Evolutionary conservation across 2,113 vertebrate genomes (phyloP).

Genomic region (Aphyosemion australe): DNA sequence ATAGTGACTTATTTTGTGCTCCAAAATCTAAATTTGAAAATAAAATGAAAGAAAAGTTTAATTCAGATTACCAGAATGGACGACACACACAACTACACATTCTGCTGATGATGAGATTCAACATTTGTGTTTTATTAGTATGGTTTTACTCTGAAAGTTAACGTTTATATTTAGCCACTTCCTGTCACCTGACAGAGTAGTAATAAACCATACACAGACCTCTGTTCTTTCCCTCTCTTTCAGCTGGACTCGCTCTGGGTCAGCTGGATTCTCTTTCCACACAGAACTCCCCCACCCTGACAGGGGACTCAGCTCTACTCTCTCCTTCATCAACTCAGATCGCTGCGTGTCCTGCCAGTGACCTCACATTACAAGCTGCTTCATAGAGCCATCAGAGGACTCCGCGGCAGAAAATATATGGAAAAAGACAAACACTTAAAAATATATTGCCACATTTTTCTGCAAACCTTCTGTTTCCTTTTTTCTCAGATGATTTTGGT

Average conservation of each 20-base stretch:
- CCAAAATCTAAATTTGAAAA: no score
- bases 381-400: not conserved
- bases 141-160: not conserved
- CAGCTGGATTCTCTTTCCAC: not conserved
- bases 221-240: not conserved
- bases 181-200: not conserved
- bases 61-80: not conserved
- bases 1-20: not conserved
- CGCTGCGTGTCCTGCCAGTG: not conserved
- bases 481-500: no score
- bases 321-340: no score
- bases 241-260: not conserved
- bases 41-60: no score
- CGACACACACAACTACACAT: not conserved
- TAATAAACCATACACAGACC: not conserved
- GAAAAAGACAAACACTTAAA: not conserved
- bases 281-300: not conserved
- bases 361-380: not conserved
- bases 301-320: not conserved
- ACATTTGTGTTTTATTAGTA: not conserved
- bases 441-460: not conserved
- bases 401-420: not conserved
- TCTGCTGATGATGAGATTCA: not conserved
- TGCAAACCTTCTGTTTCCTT: no score
- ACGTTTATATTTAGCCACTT: constrained; percentile 5